Base-by-base conservation (phyloP, 2,113 vertebrate genomes). In the Nyctibius bracteatus region DNA sequence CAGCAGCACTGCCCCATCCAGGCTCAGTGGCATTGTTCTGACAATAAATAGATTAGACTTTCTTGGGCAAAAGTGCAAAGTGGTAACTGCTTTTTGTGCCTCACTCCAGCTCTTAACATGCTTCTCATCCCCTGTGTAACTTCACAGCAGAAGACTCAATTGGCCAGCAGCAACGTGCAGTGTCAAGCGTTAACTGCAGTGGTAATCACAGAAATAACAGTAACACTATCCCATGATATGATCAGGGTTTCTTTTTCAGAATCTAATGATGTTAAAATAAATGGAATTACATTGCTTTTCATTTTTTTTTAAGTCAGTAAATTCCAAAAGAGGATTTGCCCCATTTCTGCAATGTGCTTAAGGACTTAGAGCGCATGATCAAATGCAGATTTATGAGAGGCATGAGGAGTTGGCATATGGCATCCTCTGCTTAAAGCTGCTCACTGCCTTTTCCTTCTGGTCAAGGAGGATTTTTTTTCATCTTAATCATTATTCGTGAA, bases 231-330 rank as follows among this genome's bases (percentile, higher is more conserved):
- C 59, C 47, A 4, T 44, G 35, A 74, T 82, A n/a, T 3, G 17
- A 88, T 49, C 80, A 27, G 62, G 25, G 27, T 31, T 85, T 77
- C 49, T 46, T 87, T 95, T 57, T 22, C 74, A 70, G 81, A 58
- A 35, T 39, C 55, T 88, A 91, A 81, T 89, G 74, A 94, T 94
- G 77, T 94, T 88, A 90, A 91, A 96, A 90, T 88, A 91, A 97
- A 91, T 92, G 70, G 79, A 89, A 88, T 93, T 91, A 92, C 4
- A 37, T 47, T 88, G 18, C 73, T 92, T 95, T 94, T 66, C 25
- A 1, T 6, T 78, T 81, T n/a, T 63, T 95, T 86, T 75, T 31
- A 88, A 96, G 58, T 61, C 71, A 39, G 57, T 80, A 93, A 93
- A 88, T 95, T 90, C 70, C 30, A 33, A 80, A 79, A 94, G 92